These are phyloP conservation scores for Eidolon helvum DNA, from an alignment of 2,113 vertebrate species.

Conservation along the genomic window DNA sequence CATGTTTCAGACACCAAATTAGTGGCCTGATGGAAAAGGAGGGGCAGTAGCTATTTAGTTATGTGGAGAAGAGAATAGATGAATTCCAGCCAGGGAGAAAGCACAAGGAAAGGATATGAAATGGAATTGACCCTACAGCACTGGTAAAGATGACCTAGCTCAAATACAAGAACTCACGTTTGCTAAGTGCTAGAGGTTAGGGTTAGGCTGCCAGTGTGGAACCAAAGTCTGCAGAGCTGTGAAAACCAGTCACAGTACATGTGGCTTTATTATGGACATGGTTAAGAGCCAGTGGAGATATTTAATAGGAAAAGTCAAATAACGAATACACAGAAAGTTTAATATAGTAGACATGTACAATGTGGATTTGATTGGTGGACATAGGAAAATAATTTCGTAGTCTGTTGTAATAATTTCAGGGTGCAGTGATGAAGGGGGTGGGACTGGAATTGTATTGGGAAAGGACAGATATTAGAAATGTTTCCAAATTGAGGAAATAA, in stretches of 20 bases:
- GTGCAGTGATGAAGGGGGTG: background rate
- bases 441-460: background rate
- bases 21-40: background rate
- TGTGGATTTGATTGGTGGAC: background rate
- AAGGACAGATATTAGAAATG: background rate
- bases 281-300: background rate
- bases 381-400: slow-evolving; percentile 12
- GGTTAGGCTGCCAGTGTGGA: background rate
- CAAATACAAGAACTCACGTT: background rate
- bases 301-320: slow-evolving; percentile 22
- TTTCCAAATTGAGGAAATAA: slow-evolving; percentile 26
- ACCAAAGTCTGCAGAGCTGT: background rate
- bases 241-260: background rate
- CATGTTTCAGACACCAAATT: background rate
- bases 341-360: background rate
- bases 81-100: background rate
- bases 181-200: background rate
- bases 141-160: background rate
- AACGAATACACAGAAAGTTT: background rate
- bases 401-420: background rate
- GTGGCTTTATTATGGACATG: background rate
- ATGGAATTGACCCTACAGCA: background rate
- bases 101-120: background rate
- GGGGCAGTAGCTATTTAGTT: background rate
- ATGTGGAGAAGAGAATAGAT: background rate